These are phyloP conservation scores for Cassiopea andromeda DNA, from an alignment of 30 jellyfish, hydroid and myxozoan genomes.

Conservation along the genomic window DNA sequence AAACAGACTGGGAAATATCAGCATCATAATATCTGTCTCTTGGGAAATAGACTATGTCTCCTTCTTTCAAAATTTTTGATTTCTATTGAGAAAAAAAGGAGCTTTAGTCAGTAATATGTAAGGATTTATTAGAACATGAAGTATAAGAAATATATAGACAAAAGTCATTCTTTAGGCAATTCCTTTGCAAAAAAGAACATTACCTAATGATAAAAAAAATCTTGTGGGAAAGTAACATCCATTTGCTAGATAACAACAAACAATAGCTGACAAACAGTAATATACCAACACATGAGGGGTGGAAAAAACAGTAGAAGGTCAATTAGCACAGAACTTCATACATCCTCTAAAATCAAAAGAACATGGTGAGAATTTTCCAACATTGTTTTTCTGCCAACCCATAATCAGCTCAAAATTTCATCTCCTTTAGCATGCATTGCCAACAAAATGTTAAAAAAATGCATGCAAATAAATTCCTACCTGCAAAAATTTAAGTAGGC, in stretches of 20 bases:
- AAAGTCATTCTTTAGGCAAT: no score
- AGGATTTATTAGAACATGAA: neutral
- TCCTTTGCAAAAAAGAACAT: no score
- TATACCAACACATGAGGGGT: no score
- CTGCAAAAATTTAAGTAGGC: constrained; percentile 1
- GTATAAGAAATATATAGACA: no score
- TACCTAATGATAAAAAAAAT: no score
- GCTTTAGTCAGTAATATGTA: neutral
- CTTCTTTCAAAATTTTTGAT: neutral
- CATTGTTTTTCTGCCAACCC: neutral
- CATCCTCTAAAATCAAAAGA: no score
- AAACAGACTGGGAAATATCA: neutral
- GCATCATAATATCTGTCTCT: constrained; percentile 9
- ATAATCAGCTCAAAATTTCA: neutral
- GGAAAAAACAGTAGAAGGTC: no score
- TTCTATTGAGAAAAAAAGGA: neutral
- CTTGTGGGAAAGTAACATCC: no score
- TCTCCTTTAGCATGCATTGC: neutral
- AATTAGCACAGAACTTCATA: no score
- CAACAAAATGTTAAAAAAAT: neutral
- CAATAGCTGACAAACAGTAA: no score
- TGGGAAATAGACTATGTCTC: neutral
- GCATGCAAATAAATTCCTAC: neutral
- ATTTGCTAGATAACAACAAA: no score
- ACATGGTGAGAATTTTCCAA: no score